Conservation (phyloP, 2,797 vertebrate genomes). For the Pelodytes ibericus region DNA sequence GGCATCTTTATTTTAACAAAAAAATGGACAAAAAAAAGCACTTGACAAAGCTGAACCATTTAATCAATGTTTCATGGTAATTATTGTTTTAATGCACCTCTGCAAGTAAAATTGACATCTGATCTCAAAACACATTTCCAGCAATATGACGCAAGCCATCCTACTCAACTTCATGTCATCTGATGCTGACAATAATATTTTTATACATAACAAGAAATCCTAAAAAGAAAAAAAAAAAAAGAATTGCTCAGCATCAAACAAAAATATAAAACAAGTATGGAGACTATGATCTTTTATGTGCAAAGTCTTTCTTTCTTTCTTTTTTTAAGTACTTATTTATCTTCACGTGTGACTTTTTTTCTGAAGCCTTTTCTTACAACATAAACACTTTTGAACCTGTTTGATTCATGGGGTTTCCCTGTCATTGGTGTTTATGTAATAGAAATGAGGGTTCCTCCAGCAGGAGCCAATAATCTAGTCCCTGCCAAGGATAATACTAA, state of each 20-base stretch:
- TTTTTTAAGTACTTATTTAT: slow-evolving; percentile 15
- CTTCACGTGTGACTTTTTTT: slow-evolving; percentile 18
- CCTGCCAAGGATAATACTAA: slow-evolving; percentile 43
- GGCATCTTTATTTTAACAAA: no score
- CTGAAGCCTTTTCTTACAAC: slow-evolving; percentile 44
- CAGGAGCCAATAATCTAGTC: background rate
- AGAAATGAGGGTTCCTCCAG: slow-evolving; percentile 23
- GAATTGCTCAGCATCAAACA: background rate
- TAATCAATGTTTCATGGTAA: no score
- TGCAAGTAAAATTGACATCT: no score
- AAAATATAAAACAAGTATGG: background rate
- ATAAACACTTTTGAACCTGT: slow-evolving; percentile 42
- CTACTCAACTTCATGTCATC: no score
- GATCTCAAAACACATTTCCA: no score
- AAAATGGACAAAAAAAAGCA: no score
- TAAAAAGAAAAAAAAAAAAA: no score
- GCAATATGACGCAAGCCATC: no score
- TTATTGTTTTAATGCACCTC: no score
- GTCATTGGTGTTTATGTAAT: slow-evolving; percentile 33
- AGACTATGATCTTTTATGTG: background rate
- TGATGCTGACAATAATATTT: no score
- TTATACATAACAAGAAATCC: no score
- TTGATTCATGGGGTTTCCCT: slow-evolving; percentile 38
- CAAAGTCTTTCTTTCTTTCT: background rate
- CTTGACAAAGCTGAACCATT: no score